A percentile compares a stretch with the other conserved stretches of the same genome.
Evolutionary conservation across 2,888 invertebrate genomes (phyloP).

Genomic region (Linnaemya vulpina): DNA sequence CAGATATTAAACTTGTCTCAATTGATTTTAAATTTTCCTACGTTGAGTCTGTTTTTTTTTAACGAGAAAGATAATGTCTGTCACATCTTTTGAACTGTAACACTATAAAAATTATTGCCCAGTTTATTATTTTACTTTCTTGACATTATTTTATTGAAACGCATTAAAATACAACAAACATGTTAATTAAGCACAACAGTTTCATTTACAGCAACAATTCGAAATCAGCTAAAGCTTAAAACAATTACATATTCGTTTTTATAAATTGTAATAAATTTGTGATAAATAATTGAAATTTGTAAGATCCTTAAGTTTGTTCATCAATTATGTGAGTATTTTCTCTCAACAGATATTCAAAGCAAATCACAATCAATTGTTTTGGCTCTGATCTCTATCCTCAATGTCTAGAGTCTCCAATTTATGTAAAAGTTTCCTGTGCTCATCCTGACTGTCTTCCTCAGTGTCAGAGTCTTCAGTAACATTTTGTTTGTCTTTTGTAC

Average conservation of each 20-base stretch:
- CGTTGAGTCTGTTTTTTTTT: too few relatives aligned
- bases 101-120: too few relatives aligned
- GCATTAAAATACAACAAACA: background rate
- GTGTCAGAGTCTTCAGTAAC: background rate
- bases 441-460: background rate
- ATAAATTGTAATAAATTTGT: background rate
- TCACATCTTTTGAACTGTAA: too few relatives aligned
- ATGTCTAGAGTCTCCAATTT: constrained; percentile 69
- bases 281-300: background rate
- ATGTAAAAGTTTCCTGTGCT: constrained; percentile 51
- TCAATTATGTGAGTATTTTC: background rate
- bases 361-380: background rate
- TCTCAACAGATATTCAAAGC: background rate
- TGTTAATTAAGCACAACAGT: background rate
- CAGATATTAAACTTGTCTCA: too few relatives aligned
- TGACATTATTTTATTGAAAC: background rate
- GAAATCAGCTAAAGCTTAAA: background rate
- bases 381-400: constrained; percentile 47
- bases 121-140: background rate
- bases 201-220: background rate
- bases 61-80: too few relatives aligned
- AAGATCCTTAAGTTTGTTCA: background rate
- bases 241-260: background rate
- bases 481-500: constrained; percentile 9
- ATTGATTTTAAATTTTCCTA: too few relatives aligned